Base-by-base conservation (phyloP, 2,888 invertebrate genomes). In the Catocala nupta region DNA sequence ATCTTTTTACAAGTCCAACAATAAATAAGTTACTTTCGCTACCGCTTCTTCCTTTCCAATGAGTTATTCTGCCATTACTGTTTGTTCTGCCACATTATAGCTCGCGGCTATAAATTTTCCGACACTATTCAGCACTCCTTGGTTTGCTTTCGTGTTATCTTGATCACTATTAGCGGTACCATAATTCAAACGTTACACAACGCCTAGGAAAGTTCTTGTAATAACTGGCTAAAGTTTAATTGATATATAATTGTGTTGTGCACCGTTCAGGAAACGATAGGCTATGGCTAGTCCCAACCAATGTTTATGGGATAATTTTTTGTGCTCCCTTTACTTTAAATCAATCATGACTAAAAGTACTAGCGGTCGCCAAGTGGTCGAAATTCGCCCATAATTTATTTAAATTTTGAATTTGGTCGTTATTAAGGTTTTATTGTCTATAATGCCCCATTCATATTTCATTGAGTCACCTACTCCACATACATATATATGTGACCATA, bases 181-280 rank as follows among this genome's bases (percentile, higher is more conserved):
- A 84, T 90, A 89, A 88, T 84, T 89, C 85, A 74, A 77, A 73
- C 42, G 64, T 89, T 89, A 82, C 78, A 83, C 80, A 86, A 88
- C 83, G 47, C 25, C 69, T 68, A 75, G 55, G 77, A 77, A 80
- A 76, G 68, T 70, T 72, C 76, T 65, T 65, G 72, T 80, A 78
- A 79, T 79, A 78, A 79, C 80, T 68, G 63, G 63, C 71, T 70
- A 52, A 70, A 70, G 69, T 78, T 78, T 80, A 81, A 80, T 81
- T 81, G 81, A 81, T 81, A 73, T 71, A 75, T 80, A 77, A 81
- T 78, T 78, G 73, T 72, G 71, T 68, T 71, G 57, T 65, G 58
- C 62, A 59, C 61, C 49, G 63, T 75, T 66, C 71, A 72, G 78
- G 77, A 79, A 75, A 73, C 63, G 60, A 55, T 64, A 55, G 50